Conservation (phyloP, 2,888 invertebrate species). For the Nymphalis c-album region DNA sequence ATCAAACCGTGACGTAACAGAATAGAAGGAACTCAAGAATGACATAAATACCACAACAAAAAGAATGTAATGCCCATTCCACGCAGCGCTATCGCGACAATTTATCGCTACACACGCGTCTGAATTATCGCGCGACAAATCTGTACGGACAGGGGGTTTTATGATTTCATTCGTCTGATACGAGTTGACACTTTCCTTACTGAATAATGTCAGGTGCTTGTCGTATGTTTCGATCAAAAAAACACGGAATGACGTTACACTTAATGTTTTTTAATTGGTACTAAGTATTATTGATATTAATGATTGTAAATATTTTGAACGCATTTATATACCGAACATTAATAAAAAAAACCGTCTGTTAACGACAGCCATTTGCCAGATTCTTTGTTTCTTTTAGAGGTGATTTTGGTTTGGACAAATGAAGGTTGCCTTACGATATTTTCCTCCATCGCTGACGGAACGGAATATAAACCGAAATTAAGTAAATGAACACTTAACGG, state of each 20-base stretch:
- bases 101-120: constrained; percentile 56
- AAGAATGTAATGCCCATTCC: constrained; percentile 43
- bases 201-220: constrained; percentile 34
- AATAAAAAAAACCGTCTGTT: too few species aligned
- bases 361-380: too few species aligned
- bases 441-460: too few species aligned
- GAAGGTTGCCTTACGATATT: too few species aligned
- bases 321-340: too few species aligned
- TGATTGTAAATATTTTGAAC: too few species aligned
- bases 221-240: constrained; percentile 30
- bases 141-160: constrained; percentile 52
- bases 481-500: too few species aligned
- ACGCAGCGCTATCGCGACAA: constrained; percentile 57
- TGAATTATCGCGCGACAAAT: constrained; percentile 58
- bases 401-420: too few species aligned
- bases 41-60: constrained; percentile 40
- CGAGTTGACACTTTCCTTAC: constrained; percentile 56
- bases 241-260: background rate
- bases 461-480: too few species aligned
- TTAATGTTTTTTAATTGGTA: too few species aligned
- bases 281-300: too few species aligned
- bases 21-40: constrained; percentile 27
- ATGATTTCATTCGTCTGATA: constrained; percentile 64
- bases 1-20: constrained; percentile 30
- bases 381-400: too few species aligned